Conservation (phyloP, 2,888 invertebrate genomes). For the Syrista parreyssii region DNA sequence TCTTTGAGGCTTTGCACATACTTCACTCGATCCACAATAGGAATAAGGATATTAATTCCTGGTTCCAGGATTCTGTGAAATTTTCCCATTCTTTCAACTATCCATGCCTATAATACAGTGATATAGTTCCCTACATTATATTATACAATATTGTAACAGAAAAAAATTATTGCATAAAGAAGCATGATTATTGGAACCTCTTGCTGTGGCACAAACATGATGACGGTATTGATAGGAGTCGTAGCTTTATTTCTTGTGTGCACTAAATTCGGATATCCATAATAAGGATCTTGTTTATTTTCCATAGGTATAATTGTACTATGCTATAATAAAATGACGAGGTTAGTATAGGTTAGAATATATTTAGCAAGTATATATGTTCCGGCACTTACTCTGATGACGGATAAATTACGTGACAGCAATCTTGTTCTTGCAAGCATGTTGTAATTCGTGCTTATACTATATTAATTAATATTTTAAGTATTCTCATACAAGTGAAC, state of each 20-base stretch:
- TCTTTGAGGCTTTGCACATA: slow-evolving; percentile 99
- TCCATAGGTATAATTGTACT: slow-evolving; percentile 20
- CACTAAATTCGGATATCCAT: slow-evolving; percentile 27
- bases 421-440: slow-evolving; percentile 40
- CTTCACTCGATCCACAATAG: slow-evolving; percentile 91
- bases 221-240: slow-evolving; percentile 89
- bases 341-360: background rate
- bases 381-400: slow-evolving; percentile 41
- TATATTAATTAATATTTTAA: no score
- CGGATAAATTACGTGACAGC: slow-evolving; percentile 41
- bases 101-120: slow-evolving; percentile 81
- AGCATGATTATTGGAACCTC: slow-evolving; percentile 74
- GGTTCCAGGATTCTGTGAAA: slow-evolving; percentile 94
- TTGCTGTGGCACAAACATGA: slow-evolving; percentile 99
- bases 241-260: slow-evolving; percentile 67
- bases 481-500: no score
- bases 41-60: slow-evolving; percentile 92
- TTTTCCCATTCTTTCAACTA: slow-evolving; percentile 98
- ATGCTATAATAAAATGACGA: background rate
- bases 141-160: slow-evolving; percentile 13
- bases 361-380: background rate
- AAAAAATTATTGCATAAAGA: slow-evolving; percentile 1
- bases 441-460: background rate
- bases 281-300: slow-evolving; percentile 25
- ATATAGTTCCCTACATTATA: slow-evolving; percentile 7